Evolutionary conservation across 2,888 invertebrate genomes (phyloP), one percentile per base, ranked within the genome.

Genomic region (Asteroscopus sphinx): DNA sequence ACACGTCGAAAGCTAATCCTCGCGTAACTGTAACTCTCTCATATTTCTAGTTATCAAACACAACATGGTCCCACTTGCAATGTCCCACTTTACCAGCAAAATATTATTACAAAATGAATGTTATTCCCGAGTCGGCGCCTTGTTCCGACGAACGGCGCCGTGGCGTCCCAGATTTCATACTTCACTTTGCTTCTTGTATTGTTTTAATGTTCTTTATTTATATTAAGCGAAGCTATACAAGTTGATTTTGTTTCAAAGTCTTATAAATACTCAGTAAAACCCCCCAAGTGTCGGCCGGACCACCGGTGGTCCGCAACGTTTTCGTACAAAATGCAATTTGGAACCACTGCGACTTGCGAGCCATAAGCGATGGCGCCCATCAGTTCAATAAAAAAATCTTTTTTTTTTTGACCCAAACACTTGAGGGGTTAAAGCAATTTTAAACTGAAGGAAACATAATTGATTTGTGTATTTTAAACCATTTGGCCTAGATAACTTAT

Each of bases 81-180:
- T 66, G 72, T 52, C 49, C 55, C 47, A 68, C 48, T 60, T 58
- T 45, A 32, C 52, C 33, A 44, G 36, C 15, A 33, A 48, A 45
- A 56, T 46, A 9, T 56, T 71, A 54, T 59, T 41, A n/a, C n/a
- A n/a, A 52, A 59, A 57, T 40, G 25, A 30, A 54, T 46, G 46
- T 57, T 57, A 37, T 57, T 57, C 57, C 44, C 41, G 32, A 30
- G 53, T 3, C 32, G 63, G 25, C 56, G 57, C 42, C 49, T 21
- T 16, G 40, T 25, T 32, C 4, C 39, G 11, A 15, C 36, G 12
- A 13, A 12, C 26, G 70, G 66, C 70, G 61, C 42, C 61, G 15
- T 35, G 54, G 33, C 56, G 73, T 32, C 74, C 58, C 30, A 61
- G 45, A 66, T 65, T 69, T 47, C 53, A 51, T 58, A 56, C 35